phyloP scores from a whole-genome alignment of 2,797 vertebrate genomes.

The Chanos chanos region DNA sequence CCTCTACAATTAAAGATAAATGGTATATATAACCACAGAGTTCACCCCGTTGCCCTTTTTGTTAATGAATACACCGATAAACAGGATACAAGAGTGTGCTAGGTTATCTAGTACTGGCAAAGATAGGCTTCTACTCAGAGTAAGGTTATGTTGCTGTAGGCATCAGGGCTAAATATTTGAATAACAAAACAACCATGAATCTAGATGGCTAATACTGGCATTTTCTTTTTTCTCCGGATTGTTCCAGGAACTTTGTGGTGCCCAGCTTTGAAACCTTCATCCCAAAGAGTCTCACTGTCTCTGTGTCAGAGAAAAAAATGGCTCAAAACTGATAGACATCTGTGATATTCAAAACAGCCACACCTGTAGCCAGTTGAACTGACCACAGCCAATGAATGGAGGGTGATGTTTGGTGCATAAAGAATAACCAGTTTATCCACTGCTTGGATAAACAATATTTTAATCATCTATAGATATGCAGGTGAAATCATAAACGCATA shows the following conservation, averaged over 20 bases:
- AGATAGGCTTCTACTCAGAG: not conserved
- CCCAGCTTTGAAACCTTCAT: too few relatives aligned
- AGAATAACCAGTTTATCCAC: too few relatives aligned
- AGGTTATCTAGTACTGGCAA: not conserved
- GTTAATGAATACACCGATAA: too few relatives aligned
- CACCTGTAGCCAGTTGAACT: not conserved
- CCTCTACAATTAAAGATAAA: too few relatives aligned
- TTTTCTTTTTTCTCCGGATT: not conserved
- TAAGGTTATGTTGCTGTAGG: not conserved
- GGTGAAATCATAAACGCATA: not conserved
- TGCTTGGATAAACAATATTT: too few relatives aligned
- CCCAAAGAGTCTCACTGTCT: not conserved
- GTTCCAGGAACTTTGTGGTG: constrained; percentile 36
- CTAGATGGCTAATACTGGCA: not conserved
- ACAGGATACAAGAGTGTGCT: not conserved
- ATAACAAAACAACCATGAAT: constrained; percentile 41
- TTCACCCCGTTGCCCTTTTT: too few relatives aligned
- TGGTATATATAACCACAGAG: too few relatives aligned
- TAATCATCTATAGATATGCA: too few relatives aligned
- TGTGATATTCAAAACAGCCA: constrained; percentile 3
- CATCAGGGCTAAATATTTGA: constrained; percentile 46
- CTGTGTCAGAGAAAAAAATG: not conserved
- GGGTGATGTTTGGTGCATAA: not conserved
- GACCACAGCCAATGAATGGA: not conserved
- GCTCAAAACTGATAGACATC: not conserved